Conservation (phyloP, 2,888 invertebrate genomes). For the Chrysomela aeneicollis region DNA sequence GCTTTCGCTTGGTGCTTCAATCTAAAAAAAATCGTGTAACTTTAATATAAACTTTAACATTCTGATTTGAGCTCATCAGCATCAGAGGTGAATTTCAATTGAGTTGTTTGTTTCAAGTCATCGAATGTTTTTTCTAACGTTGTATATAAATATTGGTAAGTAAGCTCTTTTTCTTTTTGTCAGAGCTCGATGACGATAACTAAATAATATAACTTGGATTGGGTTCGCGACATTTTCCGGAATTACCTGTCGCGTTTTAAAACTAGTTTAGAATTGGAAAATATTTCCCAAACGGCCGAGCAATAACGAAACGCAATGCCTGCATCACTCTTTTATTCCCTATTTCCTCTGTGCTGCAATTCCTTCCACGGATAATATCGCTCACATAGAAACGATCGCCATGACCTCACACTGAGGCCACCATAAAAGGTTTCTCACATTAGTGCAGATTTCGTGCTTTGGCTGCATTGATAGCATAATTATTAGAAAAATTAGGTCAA, state of each 20-base stretch:
- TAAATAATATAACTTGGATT: too few relatives aligned
- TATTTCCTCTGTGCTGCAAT: background rate
- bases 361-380: constrained; percentile 21
- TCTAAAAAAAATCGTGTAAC: constrained; percentile 42
- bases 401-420: background rate
- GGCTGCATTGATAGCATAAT: too few relatives aligned
- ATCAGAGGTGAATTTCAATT: too few relatives aligned
- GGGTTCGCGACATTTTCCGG: background rate
- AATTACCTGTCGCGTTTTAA: background rate
- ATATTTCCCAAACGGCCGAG: constrained; percentile 12
- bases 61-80: too few relatives aligned
- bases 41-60: too few relatives aligned
- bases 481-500: too few relatives aligned
- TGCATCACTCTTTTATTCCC: constrained; percentile 19
- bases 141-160: too few relatives aligned
- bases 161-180: too few relatives aligned
- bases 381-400: constrained; percentile 7
- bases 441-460: background rate
- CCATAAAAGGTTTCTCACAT: background rate
- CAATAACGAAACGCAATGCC: background rate
- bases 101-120: background rate
- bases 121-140: too few relatives aligned
- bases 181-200: too few relatives aligned
- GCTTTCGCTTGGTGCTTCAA: constrained; percentile 68
- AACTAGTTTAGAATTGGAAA: constrained; percentile 16